Percentiles rank a stretch among this genome's conserved stretches.
These are phyloP conservation scores for Ephialtes manifestator DNA, from an alignment of 2,888 invertebrate genomes.

Conservation along the genomic window DNA sequence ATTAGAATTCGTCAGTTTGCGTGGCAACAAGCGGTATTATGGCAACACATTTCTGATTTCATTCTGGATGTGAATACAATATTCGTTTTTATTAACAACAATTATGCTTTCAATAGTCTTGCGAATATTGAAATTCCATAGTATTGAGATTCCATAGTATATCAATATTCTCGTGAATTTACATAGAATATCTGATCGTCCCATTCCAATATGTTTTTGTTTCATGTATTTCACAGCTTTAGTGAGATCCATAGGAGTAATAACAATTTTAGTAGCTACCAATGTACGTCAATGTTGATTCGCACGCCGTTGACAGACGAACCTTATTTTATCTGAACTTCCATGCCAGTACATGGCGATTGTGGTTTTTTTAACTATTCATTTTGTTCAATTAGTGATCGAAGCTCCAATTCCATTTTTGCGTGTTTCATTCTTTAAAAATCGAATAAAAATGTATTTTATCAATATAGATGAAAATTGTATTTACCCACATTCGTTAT, in stretches of 20 bases:
- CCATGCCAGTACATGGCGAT: not conserved
- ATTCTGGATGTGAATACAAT: not conserved
- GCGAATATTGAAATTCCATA: no score
- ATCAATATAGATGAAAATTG: no score
- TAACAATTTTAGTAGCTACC: not conserved
- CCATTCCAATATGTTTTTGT: not conserved
- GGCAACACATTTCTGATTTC: not conserved
- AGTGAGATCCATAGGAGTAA: not conserved
- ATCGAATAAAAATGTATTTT: no score
- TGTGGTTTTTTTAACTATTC: not conserved
- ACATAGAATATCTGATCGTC: not conserved
- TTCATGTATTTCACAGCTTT: not conserved
- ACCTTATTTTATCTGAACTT: not conserved
- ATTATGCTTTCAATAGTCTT: slow-evolving; percentile 12
- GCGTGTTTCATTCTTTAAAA: no score
- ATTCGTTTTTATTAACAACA: not conserved
- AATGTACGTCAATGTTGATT: not conserved
- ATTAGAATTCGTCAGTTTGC: not conserved
- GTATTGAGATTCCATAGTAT: no score
- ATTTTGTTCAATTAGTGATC: not conserved
- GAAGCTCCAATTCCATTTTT: no score
- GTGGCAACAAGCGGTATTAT: not conserved
- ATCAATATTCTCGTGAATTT: slow-evolving; percentile 2
- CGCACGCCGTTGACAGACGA: not conserved
- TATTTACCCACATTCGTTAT: no score